Evolutionary conservation across 2,113 vertebrate species (phyloP).

Genomic region (Cinclus mexicanus): DNA sequence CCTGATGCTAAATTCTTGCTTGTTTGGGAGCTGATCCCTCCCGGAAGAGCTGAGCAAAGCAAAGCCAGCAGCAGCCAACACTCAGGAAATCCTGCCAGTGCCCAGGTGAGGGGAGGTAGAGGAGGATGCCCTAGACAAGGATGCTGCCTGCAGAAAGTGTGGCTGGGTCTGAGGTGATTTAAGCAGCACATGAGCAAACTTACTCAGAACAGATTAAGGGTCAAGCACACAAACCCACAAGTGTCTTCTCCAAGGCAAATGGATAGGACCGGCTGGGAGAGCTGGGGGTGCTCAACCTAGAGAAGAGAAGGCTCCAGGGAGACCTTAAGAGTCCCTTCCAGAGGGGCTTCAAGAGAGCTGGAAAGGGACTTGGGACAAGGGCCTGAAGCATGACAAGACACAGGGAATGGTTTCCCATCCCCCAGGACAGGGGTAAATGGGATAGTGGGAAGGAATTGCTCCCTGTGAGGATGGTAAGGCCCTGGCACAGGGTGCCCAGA

Average conservation of each 20-base stretch:
- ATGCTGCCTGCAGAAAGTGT: neutral
- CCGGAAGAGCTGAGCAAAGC: neutral
- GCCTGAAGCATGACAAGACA: neutral
- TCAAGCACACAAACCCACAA: neutral
- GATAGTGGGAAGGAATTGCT: accelerated
- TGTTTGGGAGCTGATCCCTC: neutral
- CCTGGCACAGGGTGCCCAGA: neutral
- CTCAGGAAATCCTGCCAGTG: neutral
- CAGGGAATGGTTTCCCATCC: neutral
- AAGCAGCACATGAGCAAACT: neutral
- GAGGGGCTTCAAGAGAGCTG: neutral
- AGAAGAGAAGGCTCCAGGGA: neutral
- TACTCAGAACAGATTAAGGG: neutral
- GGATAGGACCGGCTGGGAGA: neutral
- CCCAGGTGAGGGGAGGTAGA: neutral
- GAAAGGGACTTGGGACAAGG: neutral
- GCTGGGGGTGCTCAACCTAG: neutral
- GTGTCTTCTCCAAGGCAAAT: neutral
- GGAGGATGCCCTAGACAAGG: neutral
- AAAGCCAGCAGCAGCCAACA: neutral
- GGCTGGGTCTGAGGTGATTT: neutral
- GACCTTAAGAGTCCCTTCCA: neutral
- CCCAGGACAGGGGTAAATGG: accelerated
- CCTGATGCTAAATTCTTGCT: neutral
- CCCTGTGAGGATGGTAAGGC: accelerated